These are phyloP conservation scores for Athene noctua DNA, from an alignment of 2,113 vertebrate species.

Conservation along the genomic window DNA sequence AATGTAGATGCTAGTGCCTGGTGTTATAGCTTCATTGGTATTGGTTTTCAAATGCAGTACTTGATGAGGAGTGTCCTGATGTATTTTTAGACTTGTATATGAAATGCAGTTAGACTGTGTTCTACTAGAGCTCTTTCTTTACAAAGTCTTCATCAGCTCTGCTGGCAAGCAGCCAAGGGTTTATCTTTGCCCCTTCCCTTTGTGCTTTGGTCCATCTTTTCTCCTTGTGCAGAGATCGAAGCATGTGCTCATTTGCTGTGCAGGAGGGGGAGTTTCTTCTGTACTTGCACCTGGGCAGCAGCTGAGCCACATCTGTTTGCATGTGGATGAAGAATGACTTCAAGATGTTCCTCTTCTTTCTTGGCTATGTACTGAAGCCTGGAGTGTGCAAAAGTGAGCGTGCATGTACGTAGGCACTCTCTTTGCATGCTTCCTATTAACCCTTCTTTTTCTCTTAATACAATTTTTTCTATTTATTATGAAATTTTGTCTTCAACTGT, in stretches of 20 bases:
- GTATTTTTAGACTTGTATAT: background rate
- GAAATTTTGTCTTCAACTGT: background rate
- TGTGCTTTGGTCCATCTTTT: background rate
- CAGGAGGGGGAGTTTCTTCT: background rate
- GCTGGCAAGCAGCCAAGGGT: background rate
- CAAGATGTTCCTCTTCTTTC: background rate
- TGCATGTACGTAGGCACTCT: background rate
- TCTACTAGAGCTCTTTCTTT: background rate
- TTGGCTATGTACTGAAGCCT: background rate
- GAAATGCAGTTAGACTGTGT: background rate
- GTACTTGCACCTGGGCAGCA: background rate
- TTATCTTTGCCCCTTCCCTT: background rate
- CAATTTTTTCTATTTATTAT: background rate
- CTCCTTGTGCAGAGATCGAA: background rate
- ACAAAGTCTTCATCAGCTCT: background rate
- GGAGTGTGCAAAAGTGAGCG: background rate
- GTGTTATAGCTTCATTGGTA: background rate
- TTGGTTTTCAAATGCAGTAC: background rate
- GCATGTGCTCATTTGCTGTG: background rate
- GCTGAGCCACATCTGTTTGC: background rate
- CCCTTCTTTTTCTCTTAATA: background rate
- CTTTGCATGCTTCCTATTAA: background rate
- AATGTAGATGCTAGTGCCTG: background rate
- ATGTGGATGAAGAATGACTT: background rate
- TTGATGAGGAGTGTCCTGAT: accelerated